Evolutionary conservation across 2,113 vertebrate genomes (phyloP).

Genomic region (Salvelinus alpinus): DNA sequence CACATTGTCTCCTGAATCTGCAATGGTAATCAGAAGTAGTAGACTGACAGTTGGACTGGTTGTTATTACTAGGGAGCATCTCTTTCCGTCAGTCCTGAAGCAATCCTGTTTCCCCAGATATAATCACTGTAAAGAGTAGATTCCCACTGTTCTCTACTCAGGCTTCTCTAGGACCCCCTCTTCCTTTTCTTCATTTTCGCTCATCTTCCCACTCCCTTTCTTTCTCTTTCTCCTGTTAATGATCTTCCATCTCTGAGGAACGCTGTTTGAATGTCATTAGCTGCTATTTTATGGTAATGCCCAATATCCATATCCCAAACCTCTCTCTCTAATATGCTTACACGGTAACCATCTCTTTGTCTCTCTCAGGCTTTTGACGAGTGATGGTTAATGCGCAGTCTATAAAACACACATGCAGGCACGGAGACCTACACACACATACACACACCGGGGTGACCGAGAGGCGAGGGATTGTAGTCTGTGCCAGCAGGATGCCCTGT

Average conservation of each 20-base stretch:
- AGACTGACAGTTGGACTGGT: conserved; percentile 52
- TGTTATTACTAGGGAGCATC: conserved; percentile 47
- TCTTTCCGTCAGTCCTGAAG: conserved; percentile 50
- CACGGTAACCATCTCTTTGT: not conserved
- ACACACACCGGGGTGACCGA: too few relatives aligned
- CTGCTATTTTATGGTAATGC: not conserved
- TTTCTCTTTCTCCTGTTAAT: conserved; percentile 6
- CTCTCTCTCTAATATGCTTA: not conserved
- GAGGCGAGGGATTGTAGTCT: too few relatives aligned
- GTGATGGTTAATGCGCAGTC: too few relatives aligned
- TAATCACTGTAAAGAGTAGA: not conserved
- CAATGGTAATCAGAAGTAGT: conserved; percentile 44
- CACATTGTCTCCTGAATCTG: conserved; percentile 14
- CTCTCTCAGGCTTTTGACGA: not conserved
- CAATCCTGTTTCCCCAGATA: not conserved
- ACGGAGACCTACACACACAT: too few relatives aligned
- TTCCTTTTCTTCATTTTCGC: not conserved
- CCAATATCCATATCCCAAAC: conserved; percentile 4
- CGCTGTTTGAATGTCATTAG: conserved; percentile 2
- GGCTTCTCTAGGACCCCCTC: too few relatives aligned
- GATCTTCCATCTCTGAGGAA: conserved; percentile 5
- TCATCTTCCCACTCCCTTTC: not conserved
- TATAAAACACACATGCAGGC: too few relatives aligned
- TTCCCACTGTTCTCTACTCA: not conserved
- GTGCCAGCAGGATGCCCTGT: too few relatives aligned